Percentiles rank a stretch among this genome's conserved stretches.
Evolutionary conservation across 2,113 vertebrate genomes (phyloP).

Genomic region (Clarias gariepinus): DNA sequence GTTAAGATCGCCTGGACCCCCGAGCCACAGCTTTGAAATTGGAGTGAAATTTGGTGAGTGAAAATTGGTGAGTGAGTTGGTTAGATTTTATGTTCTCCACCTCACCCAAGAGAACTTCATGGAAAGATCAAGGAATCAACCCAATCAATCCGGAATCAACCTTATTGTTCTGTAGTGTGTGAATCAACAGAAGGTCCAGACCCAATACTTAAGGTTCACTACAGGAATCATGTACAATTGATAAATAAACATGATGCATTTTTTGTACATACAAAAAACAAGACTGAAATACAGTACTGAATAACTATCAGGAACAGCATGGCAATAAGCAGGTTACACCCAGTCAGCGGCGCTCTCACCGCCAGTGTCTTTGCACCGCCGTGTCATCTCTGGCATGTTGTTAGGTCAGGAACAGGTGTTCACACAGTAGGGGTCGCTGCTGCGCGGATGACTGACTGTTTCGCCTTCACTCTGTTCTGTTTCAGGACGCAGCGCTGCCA

Average conservation of each 20-base stretch:
- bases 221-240: not conserved
- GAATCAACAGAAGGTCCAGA: not conserved
- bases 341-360: not conserved
- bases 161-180: not conserved
- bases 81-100: not conserved
- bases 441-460: slow-evolving; percentile 51
- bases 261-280: not conserved
- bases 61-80: not conserved
- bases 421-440: slow-evolving; percentile 53
- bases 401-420: slow-evolving; percentile 55
- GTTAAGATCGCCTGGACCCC: not conserved
- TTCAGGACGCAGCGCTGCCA: slow-evolving; percentile 55
- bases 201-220: not conserved
- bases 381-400: not conserved
- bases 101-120: not conserved
- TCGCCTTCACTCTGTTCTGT: slow-evolving; percentile 46
- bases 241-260: not conserved
- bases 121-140: not conserved
- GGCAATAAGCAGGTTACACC: not conserved
- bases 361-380: not conserved
- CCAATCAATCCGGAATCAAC: not conserved
- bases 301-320: not conserved
- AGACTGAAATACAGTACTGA: not conserved
- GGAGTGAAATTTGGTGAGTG: not conserved
- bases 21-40: not conserved